These are phyloP conservation scores for Lucilia sericata DNA, from an alignment of 1,140 invertebrate genomes.

Conservation along the genomic window DNA sequence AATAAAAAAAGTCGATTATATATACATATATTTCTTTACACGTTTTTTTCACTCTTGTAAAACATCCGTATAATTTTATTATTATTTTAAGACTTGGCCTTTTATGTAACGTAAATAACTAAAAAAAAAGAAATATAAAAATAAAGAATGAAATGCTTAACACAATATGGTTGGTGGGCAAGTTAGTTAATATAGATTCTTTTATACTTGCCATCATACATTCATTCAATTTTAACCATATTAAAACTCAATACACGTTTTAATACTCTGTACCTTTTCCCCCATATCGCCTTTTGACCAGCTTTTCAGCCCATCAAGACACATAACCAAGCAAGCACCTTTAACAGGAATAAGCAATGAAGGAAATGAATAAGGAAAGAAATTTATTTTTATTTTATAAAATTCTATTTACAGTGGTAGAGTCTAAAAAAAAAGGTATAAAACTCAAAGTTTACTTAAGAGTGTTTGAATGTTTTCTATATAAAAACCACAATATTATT, in stretches of 20 bases:
- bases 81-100: neutral
- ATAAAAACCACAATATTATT: neutral
- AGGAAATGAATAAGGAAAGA: neutral
- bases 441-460: neutral
- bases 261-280: neutral
- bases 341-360: neutral
- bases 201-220: too few relatives aligned
- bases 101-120: neutral
- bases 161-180: too few relatives aligned
- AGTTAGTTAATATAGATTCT: too few relatives aligned
- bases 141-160: too few relatives aligned
- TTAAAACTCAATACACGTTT: neutral
- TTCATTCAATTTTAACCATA: neutral
- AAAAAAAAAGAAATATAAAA: too few relatives aligned
- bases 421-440: neutral
- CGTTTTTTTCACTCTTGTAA: too few relatives aligned
- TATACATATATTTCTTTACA: too few relatives aligned
- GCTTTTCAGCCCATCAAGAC: neutral
- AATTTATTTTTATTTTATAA: neutral
- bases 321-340: neutral
- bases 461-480: neutral
- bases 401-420: neutral
- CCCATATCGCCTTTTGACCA: neutral
- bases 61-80: neutral
- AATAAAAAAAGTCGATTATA: too few relatives aligned